Conservation (phyloP, 2,797 vertebrate species). For the Monodelphis domestica region DNA sequence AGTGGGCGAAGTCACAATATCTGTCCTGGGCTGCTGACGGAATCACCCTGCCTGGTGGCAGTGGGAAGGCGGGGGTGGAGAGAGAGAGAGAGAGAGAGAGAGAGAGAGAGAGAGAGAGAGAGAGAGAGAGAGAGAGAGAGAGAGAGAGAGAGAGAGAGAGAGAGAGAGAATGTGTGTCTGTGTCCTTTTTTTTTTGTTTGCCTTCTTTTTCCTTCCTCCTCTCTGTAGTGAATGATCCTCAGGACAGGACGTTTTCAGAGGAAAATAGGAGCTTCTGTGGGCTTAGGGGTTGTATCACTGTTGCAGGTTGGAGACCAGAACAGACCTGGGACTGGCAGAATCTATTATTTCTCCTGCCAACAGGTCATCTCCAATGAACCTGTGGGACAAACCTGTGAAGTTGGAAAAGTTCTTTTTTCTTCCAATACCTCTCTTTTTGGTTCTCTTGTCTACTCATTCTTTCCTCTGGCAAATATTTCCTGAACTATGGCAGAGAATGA, state of each 20-base stretch:
- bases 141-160: too few species aligned
- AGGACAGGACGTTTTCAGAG: constrained; percentile 86
- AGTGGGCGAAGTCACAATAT: constrained; percentile 55
- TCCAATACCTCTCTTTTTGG: background rate
- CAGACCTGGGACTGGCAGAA: accelerated
- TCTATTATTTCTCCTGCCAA: background rate
- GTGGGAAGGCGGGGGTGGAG: background rate
- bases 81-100: too few species aligned
- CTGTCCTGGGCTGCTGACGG: background rate
- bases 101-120: too few species aligned
- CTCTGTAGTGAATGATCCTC: constrained; percentile 79
- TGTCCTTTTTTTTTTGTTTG: constrained; percentile 62
- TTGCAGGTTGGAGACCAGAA: constrained; percentile 57
- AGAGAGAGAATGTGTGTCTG: too few species aligned
- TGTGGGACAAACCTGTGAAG: background rate
- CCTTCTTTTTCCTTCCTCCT: constrained; percentile 77
- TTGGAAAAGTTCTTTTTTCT: background rate
- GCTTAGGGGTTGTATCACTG: constrained; percentile 7
- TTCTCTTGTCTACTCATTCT: background rate
- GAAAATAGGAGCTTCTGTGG: constrained; percentile 83
- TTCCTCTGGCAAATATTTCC: background rate
- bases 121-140: too few species aligned
- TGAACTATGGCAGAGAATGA: background rate
- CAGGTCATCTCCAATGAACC: background rate
- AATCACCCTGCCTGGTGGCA: background rate